Base-by-base conservation (phyloP, 2,888 invertebrate species). In the Sesamia inferens region DNA sequence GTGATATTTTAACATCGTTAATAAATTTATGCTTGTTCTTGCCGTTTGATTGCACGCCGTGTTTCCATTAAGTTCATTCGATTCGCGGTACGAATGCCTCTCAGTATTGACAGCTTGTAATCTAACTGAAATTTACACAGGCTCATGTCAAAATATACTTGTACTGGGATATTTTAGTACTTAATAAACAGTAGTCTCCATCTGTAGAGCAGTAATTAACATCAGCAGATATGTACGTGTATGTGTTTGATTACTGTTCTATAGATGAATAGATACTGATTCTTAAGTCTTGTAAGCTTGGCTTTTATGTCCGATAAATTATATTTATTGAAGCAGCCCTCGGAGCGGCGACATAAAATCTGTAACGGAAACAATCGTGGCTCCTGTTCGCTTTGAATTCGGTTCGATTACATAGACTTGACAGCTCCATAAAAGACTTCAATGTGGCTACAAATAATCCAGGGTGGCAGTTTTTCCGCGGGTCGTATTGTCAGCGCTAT, bases 1-100 rank as follows among this genome's bases (percentile, higher is more conserved):
- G 94, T 93, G 95, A 96, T 96, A 96, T 96, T 96, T 96, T 93
- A 95, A 93, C 91, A 94, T 95, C 92, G 95, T 96, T 96, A 95
- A 96, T 96, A 96, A 96, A 96, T 95, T 95, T 93, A 94, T 95
- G 94, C 96, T 96, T 94, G 95, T 96, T 95, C 94, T 95, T 95
- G 91, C 92, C 91, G 93, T 94, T 94, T 94, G 94, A 95, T 95
- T 95, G 94, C 92, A 88, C 90, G 92, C 91, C 93, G 92, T 88
- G 91, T 92, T 92, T 92, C 92, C 93, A 95, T 94, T 94, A 94
- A 92, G 89, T 91, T 91, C 93, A 93, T 94, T 93, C 92, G 93
- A 93, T 91, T 92, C 92, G 92, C 91, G 88, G 89, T 89, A 87
- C 81, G 84, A 91, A 90, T 88, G 91, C 83, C 89, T 85, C 84